Base-by-base conservation (phyloP, 2,797 vertebrate genomes). In the Masticophis lateralis region DNA sequence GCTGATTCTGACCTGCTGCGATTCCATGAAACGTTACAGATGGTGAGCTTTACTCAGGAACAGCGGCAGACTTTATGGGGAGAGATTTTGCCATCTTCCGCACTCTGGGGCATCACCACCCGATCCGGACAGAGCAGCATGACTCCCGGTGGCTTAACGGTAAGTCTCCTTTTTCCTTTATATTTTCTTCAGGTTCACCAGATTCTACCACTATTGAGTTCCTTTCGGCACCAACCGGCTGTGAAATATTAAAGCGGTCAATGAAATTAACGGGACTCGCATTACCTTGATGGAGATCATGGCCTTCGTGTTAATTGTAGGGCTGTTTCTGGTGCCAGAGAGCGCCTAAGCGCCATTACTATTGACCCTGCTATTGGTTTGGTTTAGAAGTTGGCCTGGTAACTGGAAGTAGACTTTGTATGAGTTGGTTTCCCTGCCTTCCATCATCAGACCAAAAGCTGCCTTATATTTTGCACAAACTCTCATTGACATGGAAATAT, bases 31-130 rank as follows among this genome's bases (percentile, higher is more conserved):
- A 69, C 95, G 74, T 95, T 63, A 79, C 97, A 99, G 99, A 99
- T 97, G 99, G 99, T 86, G 99, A 99, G 88, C 96, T 99, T 94
- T 99, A 99, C 94, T 99, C 99, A 16, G 99, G 99, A 93, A 99
- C 99, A 4, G 99, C 99, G 5, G 99, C 99, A 66, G 99, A 99
- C 97, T 99, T 99, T 97, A 99, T 99, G 99, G 99, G 99, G 91
- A 98, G 99, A 95, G 99, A 99, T 96, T 99, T 99, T 96, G 99
- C 99, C 91, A 99, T 99, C 96, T 99, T 99, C 98, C 98, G 99
- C 93, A 99, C 99, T 57, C 98, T 99, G 79, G 99, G 99, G 87
- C 98, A 98, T 94, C 99, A 99, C 96, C 99, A 99, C 94, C 99
- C 99, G 95, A 99, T 99, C 98, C 98, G 99, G 96, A 99, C 99